These are phyloP conservation scores for Xyrauchen texanus DNA, from an alignment of 2,113 vertebrate genomes.

Conservation along the genomic window DNA sequence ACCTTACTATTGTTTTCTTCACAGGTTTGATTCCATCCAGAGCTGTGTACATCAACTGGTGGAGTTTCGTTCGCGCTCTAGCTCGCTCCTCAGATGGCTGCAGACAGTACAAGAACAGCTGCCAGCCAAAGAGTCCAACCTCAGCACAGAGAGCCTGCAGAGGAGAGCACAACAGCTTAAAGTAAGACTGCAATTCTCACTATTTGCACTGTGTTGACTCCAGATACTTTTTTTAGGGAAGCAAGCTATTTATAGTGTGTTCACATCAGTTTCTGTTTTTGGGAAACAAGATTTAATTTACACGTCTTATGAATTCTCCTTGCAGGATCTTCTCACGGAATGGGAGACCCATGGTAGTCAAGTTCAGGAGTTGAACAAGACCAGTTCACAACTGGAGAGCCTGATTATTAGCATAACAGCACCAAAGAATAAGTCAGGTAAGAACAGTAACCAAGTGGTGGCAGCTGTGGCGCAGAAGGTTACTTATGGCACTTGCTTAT, in stretches of 20 bases:
- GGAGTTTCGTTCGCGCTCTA: slow-evolving; percentile 73
- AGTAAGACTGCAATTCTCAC: slow-evolving; percentile 72
- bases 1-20: neutral
- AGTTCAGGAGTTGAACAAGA: slow-evolving; percentile 84
- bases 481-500: too few relatives aligned
- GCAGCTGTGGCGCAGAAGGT: too few relatives aligned
- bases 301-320: neutral
- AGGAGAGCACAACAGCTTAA: slow-evolving; percentile 82
- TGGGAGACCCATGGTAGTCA: slow-evolving; percentile 81
- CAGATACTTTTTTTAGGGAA: too few relatives aligned
- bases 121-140: slow-evolving; percentile 77
- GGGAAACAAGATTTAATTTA: slow-evolving; percentile 9
- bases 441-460: slow-evolving; percentile 57
- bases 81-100: slow-evolving; percentile 86
- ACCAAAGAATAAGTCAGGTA: slow-evolving; percentile 80
- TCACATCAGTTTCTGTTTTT: neutral
- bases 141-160: slow-evolving; percentile 83
- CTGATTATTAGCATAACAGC: slow-evolving; percentile 89
- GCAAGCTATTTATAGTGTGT: too few relatives aligned
- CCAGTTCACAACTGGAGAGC: slow-evolving; percentile 87
- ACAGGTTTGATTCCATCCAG: slow-evolving; percentile 70
- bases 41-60: slow-evolving; percentile 74
- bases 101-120: slow-evolving; percentile 84
- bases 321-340: slow-evolving; percentile 82
- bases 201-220: slow-evolving; percentile 4